Evolutionary conservation across 2,888 invertebrate genomes (phyloP).

Genomic region (Fragum whitleyi): DNA sequence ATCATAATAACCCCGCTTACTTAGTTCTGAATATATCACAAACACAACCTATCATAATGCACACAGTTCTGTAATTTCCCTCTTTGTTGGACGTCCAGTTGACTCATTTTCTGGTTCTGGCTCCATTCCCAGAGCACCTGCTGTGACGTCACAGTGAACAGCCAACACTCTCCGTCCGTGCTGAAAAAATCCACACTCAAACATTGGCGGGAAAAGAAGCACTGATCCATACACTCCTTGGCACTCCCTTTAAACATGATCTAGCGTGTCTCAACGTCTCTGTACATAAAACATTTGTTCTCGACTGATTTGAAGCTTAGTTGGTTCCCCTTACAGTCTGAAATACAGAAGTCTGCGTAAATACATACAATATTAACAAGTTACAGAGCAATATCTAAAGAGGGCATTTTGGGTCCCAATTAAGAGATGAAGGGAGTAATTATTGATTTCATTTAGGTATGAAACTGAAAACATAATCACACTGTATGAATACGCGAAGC

Average conservation of each 20-base stretch:
- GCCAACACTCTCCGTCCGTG: constrained; percentile 19
- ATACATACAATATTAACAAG: too few relatives aligned
- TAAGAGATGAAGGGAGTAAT: too few relatives aligned
- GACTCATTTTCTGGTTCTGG: constrained; percentile 7
- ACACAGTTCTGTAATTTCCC: neutral
- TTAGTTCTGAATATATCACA: neutral
- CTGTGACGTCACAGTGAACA: constrained; percentile 23
- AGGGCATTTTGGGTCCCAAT: neutral
- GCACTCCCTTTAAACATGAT: constrained; percentile 12
- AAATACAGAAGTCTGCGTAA: neutral
- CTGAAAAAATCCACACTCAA: constrained; percentile 9
- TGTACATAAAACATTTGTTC: constrained; percentile 15
- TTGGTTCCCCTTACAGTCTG: neutral
- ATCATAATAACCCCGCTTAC: too few relatives aligned
- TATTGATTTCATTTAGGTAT: too few relatives aligned
- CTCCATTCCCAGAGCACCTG: constrained; percentile 15
- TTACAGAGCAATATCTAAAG: too few relatives aligned
- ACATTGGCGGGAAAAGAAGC: constrained; percentile 1
- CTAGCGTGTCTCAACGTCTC: constrained; percentile 8
- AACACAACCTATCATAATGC: constrained; percentile 16
- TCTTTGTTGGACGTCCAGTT: neutral
- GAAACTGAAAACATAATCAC: too few relatives aligned
- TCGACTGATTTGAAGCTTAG: neutral
- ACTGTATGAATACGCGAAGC: too few relatives aligned
- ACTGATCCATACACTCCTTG: constrained; percentile 3